Conservation (phyloP, 2,888 invertebrate species). For the Xanthia togata region DNA sequence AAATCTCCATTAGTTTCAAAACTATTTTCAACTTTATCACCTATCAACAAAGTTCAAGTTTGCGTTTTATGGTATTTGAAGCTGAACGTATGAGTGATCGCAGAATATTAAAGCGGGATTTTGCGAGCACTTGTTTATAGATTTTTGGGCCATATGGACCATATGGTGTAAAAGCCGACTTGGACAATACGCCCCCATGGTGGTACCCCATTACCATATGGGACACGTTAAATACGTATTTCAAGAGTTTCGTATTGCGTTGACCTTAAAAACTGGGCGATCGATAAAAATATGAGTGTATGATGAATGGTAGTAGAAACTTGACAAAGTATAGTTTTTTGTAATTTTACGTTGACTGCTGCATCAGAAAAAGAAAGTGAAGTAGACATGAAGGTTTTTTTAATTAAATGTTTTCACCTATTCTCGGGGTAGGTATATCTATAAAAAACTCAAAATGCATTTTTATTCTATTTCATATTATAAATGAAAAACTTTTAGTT, state of each 20-base stretch:
- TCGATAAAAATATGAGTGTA: slow-evolving; percentile 63
- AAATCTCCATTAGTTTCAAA: slow-evolving; percentile 32
- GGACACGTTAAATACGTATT: slow-evolving; percentile 87
- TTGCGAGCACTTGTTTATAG: slow-evolving; percentile 88
- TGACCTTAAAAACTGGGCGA: slow-evolving; percentile 46
- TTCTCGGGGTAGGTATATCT: background rate
- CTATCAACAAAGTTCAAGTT: slow-evolving; percentile 66
- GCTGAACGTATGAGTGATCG: slow-evolving; percentile 77
- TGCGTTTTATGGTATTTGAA: slow-evolving; percentile 26
- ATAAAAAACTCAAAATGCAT: background rate
- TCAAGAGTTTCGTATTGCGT: slow-evolving; percentile 85
- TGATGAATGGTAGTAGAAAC: slow-evolving; percentile 28
- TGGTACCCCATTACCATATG: slow-evolving; percentile 86
- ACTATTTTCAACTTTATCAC: slow-evolving; percentile 64
- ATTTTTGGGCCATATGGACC: slow-evolving; percentile 90
- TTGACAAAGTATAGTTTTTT: slow-evolving; percentile 1
- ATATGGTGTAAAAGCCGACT: slow-evolving; percentile 89
- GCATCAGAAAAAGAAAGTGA: background rate
- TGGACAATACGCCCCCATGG: slow-evolving; percentile 88
- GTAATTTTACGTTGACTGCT: background rate
- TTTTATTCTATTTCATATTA: background rate
- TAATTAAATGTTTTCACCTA: background rate
- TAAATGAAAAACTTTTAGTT: background rate
- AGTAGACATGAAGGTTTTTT: background rate
- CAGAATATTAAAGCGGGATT: slow-evolving; percentile 83